phyloP scores from a whole-genome alignment of 2,113 vertebrate genomes.

The Martes martes region DNA sequence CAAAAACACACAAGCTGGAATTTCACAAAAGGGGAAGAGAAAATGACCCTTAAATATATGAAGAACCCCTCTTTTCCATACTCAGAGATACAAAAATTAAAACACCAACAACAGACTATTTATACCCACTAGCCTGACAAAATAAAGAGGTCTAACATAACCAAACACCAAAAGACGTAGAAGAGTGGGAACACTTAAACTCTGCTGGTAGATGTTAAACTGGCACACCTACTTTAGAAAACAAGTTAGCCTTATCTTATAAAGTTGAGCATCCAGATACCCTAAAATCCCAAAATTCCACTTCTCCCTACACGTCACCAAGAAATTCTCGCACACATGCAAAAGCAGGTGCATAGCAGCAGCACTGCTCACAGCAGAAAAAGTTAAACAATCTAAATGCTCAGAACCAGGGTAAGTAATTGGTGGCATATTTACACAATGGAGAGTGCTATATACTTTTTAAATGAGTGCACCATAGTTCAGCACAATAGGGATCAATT shows the following conservation, averaged over 20 bases:
- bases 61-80: neutral
- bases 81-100: neutral
- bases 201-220: neutral
- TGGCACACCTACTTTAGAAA: neutral
- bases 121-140: neutral
- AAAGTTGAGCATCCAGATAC: neutral
- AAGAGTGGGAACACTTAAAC: neutral
- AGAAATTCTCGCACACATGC: too few relatives aligned
- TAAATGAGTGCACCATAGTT: neutral
- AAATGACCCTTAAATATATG: neutral
- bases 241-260: neutral
- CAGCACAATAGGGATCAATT: neutral
- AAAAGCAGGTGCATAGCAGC: neutral
- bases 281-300: neutral
- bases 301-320: neutral
- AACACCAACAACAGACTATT: neutral
- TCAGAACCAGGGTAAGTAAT: neutral
- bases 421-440: neutral
- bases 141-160: neutral
- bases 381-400: neutral
- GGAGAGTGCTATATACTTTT: neutral
- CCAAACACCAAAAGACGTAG: neutral
- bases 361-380: neutral
- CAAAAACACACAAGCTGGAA: neutral
- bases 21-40: neutral